Percentiles rank a stretch among this genome's conserved stretches.
These are phyloP conservation scores for Acleris sparsana DNA, from an alignment of 2,888 invertebrate species.

Conservation along the genomic window DNA sequence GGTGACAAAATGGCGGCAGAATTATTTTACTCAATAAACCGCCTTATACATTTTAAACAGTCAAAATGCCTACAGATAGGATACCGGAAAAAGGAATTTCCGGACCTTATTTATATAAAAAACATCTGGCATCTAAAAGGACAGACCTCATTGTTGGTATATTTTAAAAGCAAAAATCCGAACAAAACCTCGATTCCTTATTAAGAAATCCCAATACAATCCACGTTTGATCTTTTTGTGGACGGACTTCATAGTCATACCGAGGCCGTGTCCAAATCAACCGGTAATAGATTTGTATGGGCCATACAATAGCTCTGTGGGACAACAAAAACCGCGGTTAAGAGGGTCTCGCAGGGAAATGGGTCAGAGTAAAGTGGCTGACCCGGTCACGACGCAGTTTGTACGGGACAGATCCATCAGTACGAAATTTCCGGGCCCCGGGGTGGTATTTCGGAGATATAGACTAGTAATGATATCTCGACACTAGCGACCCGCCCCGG, in stretches of 20 bases:
- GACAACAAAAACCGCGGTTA: constrained; percentile 7
- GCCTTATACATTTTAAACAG: too few species aligned
- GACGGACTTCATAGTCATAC: neutral
- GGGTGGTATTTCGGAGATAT: too few species aligned
- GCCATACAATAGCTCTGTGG: constrained; percentile 10
- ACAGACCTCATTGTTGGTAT: neutral
- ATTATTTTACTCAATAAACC: too few species aligned
- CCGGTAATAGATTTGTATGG: constrained; percentile 2
- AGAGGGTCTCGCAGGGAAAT: constrained; percentile 9
- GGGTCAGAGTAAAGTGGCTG: constrained; percentile 2
- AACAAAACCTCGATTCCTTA: neutral
- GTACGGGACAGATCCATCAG: neutral
- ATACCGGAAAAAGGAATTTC: too few species aligned
- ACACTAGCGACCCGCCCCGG: too few species aligned
- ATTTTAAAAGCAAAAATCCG: neutral
- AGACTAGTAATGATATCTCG: too few species aligned
- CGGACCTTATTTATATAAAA: neutral
- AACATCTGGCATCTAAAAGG: neutral
- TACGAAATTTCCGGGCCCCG: neutral
- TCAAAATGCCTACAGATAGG: too few species aligned
- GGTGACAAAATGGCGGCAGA: too few species aligned
- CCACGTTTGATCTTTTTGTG: neutral
- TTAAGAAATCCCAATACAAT: neutral
- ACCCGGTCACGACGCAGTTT: constrained; percentile 1
- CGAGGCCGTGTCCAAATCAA: neutral